These are phyloP conservation scores for Folsomia candida DNA, from an alignment of 2,888 invertebrate species.

Conservation along the genomic window DNA sequence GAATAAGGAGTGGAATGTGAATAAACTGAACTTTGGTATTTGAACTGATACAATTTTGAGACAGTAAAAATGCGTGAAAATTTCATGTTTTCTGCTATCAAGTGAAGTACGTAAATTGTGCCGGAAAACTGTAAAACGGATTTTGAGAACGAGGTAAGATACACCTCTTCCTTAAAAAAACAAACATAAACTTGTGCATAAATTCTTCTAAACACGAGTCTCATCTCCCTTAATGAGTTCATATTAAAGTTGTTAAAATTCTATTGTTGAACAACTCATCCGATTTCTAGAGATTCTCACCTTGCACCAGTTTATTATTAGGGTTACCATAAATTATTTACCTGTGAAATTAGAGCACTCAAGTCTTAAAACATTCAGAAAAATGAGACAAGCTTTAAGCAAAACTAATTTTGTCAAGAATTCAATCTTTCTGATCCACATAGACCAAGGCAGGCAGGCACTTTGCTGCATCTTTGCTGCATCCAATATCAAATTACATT, in stretches of 20 bases:
- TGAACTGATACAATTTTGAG: no score
- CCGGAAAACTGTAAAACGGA: background rate
- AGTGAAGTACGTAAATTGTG: background rate
- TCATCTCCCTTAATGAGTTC: no score
- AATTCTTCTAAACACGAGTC: background rate
- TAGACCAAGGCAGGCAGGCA: background rate
- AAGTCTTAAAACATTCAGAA: background rate
- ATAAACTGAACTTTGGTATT: background rate
- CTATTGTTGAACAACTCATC: no score
- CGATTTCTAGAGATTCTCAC: background rate
- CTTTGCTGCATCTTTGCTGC: no score
- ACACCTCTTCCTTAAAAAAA: background rate
- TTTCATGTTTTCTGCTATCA: background rate
- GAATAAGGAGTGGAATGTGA: background rate
- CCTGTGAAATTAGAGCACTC: background rate
- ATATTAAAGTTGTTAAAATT: background rate
- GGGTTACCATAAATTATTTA: no score
- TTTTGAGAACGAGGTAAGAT: background rate
- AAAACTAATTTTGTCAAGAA: background rate
- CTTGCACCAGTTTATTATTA: background rate
- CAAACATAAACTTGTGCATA: background rate
- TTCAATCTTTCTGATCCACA: background rate
- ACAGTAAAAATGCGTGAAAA: background rate
- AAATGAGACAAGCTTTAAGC: background rate
- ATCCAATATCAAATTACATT: background rate